Base-by-base conservation (phyloP, 2,888 invertebrate genomes). In the Drosophila leonis region DNA sequence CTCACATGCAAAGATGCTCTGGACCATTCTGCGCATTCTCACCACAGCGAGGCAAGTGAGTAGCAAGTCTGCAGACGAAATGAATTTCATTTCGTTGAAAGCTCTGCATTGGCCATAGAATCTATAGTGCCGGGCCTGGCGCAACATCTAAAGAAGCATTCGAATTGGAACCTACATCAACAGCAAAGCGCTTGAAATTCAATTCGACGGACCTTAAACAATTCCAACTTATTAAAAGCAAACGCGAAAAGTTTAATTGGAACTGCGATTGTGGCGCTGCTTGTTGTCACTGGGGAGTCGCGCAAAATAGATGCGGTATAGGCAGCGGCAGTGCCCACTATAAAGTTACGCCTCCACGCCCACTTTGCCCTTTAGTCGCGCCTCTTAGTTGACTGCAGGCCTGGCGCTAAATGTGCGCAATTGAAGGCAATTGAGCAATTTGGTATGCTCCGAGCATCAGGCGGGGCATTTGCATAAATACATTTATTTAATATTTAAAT, bases 401-500 rank as follows among this genome's bases (percentile, higher is more conserved):
- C 69, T 69, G 76, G 62, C 59, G 65, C 72, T 88, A 90, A 88
- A 72, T 83, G 83, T 60, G 80, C 82, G 68, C 83, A 85, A 85
- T 89, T 84, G 83, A 75, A 81, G 84, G 82, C 82, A 83, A 90
- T 88, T 83, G 79, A 79, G 84, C 89, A 74, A 79, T 75, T 83
- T 63, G 37, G 69, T 68, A 63, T 70, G 67, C 69, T 51, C 61
- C 29, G 72, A 65, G 61, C 70, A 59, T 52, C 73, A 66, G 69
- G 61, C 65, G 61, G 59, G 54, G 62, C 78, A 88, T 90, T 89
- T 73, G 80, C 80, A 86, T 87, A 87, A 90, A 84, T 89, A 80
- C 80, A 77, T 80, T 82, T 89, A 84, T 88, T 88, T 82, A 89
- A 82, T 87, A 88, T 84, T 87, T 82, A 88, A 90, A 89, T 89